phyloP scores from a whole-genome alignment of 1,140 invertebrate genomes.

The Megalopta genalis region DNA sequence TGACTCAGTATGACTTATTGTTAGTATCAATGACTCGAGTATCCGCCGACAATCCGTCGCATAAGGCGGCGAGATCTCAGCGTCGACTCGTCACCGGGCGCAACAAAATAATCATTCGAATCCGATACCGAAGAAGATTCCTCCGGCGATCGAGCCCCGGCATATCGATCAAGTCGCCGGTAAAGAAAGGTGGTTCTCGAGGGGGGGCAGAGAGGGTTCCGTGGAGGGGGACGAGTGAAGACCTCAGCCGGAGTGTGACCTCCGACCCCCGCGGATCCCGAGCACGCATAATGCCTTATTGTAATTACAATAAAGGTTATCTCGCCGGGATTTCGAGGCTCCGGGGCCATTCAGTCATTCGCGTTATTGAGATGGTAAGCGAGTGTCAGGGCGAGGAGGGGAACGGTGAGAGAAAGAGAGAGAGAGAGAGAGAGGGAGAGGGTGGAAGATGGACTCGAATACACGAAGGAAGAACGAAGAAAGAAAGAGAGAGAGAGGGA shows the following conservation, averaged over 20 bases:
- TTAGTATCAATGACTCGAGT: too few species aligned
- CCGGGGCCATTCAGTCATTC: slow-evolving; percentile 70
- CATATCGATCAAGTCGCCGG: not conserved
- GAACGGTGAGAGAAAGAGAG: not conserved
- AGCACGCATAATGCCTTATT: slow-evolving; percentile 69
- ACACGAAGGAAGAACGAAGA: too few species aligned
- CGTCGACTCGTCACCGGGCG: not conserved
- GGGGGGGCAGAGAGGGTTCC: not conserved
- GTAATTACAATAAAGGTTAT: slow-evolving; percentile 78
- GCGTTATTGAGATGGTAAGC: slow-evolving; percentile 76
- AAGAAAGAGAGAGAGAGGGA: too few species aligned
- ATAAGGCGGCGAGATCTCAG: too few species aligned
- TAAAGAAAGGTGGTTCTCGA: not conserved
- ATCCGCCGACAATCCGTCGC: too few species aligned
- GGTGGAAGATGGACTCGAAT: not conserved
- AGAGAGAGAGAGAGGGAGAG: not conserved
- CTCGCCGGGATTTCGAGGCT: slow-evolving; percentile 62
- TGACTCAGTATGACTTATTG: too few species aligned
- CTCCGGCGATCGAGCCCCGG: not conserved
- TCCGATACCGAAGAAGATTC: not conserved
- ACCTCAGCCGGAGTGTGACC: slow-evolving; percentile 52
- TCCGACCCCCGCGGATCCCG: slow-evolving; percentile 51
- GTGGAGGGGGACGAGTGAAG: slow-evolving; percentile 47
- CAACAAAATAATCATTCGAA: slow-evolving; percentile 3
- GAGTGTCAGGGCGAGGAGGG: slow-evolving; percentile 46